Evolutionary conservation across 2,797 vertebrate species (phyloP).

Genomic region (Serranus cabrilla): DNA sequence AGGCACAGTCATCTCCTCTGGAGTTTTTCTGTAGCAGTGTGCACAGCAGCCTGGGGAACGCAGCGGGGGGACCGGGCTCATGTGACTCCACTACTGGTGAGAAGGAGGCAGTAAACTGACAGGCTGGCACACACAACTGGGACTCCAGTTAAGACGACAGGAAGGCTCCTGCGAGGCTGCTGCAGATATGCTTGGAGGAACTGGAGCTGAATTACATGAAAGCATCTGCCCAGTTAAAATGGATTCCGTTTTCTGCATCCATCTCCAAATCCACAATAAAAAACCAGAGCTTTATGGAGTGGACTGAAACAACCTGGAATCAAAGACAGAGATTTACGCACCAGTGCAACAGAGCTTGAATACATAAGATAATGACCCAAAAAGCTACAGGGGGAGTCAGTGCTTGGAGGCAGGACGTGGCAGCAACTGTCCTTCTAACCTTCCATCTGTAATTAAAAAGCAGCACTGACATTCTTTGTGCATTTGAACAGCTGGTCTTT

Average conservation of each 20-base stretch:
- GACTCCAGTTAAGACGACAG: slow-evolving; percentile 74
- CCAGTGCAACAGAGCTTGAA: slow-evolving; percentile 2
- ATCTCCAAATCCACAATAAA: slow-evolving; percentile 32
- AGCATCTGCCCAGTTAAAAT: slow-evolving; percentile 61
- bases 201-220: slow-evolving; percentile 54
- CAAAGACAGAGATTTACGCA: slow-evolving; percentile 20
- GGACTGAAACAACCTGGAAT: slow-evolving; percentile 37
- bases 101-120: slow-evolving; percentile 65
- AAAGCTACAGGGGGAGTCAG: slow-evolving; percentile 26
- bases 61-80: slow-evolving; percentile 62
- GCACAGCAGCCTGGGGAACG: slow-evolving; percentile 53
- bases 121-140: slow-evolving; percentile 60
- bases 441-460: slow-evolving; percentile 44
- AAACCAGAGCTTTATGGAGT: slow-evolving; percentile 9
- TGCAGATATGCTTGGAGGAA: slow-evolving; percentile 55
- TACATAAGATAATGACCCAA: slow-evolving; percentile 32
- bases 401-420: slow-evolving; percentile 12
- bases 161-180: slow-evolving; percentile 69
- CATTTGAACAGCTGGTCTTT: slow-evolving; percentile 35
- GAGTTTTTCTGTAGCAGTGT: slow-evolving; percentile 57
- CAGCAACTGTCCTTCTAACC: slow-evolving; percentile 35
- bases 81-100: slow-evolving; percentile 67
- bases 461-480: slow-evolving; percentile 19
- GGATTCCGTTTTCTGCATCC: slow-evolving; percentile 41
- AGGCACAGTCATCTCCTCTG: slow-evolving; percentile 59